Evolutionary conservation across 2,888 invertebrate species (phyloP).

Genomic region (Notodromas monacha): DNA sequence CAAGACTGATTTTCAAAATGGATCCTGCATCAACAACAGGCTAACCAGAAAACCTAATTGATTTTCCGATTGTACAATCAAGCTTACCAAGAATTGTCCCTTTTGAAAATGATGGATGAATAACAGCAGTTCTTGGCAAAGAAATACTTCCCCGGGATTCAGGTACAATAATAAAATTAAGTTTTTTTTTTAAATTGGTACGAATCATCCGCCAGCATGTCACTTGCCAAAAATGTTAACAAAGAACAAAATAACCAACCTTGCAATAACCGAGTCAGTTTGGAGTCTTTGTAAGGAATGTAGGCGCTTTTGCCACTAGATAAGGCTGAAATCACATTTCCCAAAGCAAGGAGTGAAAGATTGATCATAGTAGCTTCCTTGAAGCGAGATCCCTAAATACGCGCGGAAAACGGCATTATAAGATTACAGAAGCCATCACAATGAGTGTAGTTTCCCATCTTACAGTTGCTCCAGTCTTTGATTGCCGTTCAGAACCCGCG

Average conservation of each 20-base stretch:
- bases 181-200: no score
- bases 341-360: slow-evolving; percentile 75
- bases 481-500: slow-evolving; percentile 87
- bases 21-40: no score
- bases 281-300: slow-evolving; percentile 89
- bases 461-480: slow-evolving; percentile 68
- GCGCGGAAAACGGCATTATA: not conserved
- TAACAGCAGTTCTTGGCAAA: no score
- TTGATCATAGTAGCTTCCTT: slow-evolving; percentile 94
- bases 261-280: slow-evolving; percentile 71
- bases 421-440: not conserved
- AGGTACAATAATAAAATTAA: no score
- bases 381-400: slow-evolving; percentile 35
- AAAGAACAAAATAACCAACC: slow-evolving; percentile 14
- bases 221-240: no score
- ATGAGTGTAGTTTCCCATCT: slow-evolving; percentile 10
- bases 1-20: no score
- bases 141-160: no score
- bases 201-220: no score
- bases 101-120: no score
- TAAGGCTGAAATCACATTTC: slow-evolving; percentile 87
- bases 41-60: no score
- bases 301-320: slow-evolving; percentile 61
- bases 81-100: no score
- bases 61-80: no score